Conservation (phyloP, 2,888 invertebrate genomes). For the Anodontia alba region DNA sequence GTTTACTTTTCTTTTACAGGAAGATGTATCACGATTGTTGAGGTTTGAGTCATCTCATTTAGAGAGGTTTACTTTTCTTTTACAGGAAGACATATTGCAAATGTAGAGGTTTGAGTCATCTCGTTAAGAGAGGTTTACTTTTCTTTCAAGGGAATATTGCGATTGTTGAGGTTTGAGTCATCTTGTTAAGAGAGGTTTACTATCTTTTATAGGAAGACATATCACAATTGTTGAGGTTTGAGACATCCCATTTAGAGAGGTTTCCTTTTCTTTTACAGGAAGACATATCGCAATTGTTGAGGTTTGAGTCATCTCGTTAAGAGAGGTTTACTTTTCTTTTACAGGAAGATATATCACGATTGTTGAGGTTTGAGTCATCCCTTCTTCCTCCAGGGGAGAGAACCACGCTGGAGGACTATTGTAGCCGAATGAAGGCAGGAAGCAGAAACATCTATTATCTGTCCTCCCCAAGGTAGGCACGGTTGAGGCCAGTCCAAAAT, state of each 20-base stretch:
- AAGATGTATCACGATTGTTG: constrained; percentile 94
- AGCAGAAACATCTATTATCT: constrained; percentile 96
- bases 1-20: no score
- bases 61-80: no score
- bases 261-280: constrained; percentile 89
- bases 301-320: constrained; percentile 99
- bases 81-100: no score
- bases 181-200: no score
- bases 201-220: constrained; percentile 90
- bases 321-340: no score
- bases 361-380: constrained; percentile 97
- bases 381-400: constrained; percentile 89
- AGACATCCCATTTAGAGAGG: no score
- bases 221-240: no score
- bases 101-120: no score
- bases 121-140: no score
- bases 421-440: constrained; percentile 90
- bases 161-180: no score
- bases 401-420: constrained; percentile 92
- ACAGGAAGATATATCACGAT: constrained; percentile 95
- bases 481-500: no score
- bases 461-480: constrained; percentile 93
- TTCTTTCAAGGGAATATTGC: constrained; percentile 89
- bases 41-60: constrained; percentile 96
- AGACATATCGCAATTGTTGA: constrained; percentile 93